phyloP scores from a whole-genome alignment of 2,113 vertebrate genomes.

The Chaetodon auriga region DNA sequence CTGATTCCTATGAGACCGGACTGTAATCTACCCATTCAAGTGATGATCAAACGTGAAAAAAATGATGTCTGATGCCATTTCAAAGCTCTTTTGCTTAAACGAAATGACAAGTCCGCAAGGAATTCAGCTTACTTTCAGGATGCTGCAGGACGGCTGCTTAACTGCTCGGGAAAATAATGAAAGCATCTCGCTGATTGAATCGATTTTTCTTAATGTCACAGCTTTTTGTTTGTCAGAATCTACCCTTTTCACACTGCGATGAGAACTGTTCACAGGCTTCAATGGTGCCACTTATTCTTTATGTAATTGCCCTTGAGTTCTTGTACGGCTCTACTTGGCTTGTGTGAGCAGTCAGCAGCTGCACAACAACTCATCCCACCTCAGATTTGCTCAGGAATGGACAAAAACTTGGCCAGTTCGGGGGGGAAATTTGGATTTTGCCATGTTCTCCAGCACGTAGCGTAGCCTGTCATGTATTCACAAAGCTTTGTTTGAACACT shows the following conservation, averaged over 20 bases:
- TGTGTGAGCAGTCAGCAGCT: conserved; percentile 44
- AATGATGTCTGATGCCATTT: conserved; percentile 69
- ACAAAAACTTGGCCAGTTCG: not conserved
- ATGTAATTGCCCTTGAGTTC: conserved; percentile 42
- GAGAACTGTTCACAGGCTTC: conserved; percentile 36
- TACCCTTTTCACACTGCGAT: conserved; percentile 33
- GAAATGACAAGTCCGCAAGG: conserved; percentile 65
- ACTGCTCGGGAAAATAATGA: conserved; percentile 61
- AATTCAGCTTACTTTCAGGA: conserved; percentile 57
- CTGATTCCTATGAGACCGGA: conserved; percentile 42
- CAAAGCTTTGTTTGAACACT: conserved; percentile 49
- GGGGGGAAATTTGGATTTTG: conserved; percentile 6
- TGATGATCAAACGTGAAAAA: conserved; percentile 65
- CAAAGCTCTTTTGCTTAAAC: conserved; percentile 67
- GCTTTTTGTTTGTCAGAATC: conserved; percentile 59
- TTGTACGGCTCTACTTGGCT: conserved; percentile 13
- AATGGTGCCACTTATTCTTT: conserved; percentile 39
- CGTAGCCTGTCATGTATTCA: conserved; percentile 28
- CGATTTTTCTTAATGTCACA: conserved; percentile 63
- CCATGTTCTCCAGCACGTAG: not conserved
- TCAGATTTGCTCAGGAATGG: conserved; percentile 15
- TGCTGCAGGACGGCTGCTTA: conserved; percentile 17
- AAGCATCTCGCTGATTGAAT: conserved; percentile 55
- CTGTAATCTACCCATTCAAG: conserved; percentile 64
- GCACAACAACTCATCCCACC: conserved; percentile 28